Base-by-base conservation (phyloP, 2,888 invertebrate genomes). In the Branchellion lobata region DNA sequence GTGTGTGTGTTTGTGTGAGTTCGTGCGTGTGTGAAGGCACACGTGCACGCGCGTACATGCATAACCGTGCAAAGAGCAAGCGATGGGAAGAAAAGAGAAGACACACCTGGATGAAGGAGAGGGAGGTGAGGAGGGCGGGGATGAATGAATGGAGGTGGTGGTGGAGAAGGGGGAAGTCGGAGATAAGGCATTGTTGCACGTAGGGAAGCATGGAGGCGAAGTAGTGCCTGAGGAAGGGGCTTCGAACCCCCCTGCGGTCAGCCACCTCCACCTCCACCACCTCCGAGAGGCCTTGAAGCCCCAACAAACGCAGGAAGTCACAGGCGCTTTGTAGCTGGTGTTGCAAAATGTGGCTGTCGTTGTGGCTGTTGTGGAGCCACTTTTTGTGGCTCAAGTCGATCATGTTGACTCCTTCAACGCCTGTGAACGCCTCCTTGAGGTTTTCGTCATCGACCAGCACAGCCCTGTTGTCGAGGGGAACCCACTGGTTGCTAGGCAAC, bases 401-500 rank as follows among this genome's bases (percentile, higher is more conserved):
- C 3, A 24, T 3, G 61, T 24, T 24, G 61, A 57, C n/a, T 5
- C 21, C 24, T 57, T 18, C 21, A 31, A 74, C 69, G 18, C 47
- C 80, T 5, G 27, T 18, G 74, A 81, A 83, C 21, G 81, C 29
- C 24, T 75, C 34, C 57, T 82, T 82, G 47, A 80, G 65, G 40
- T 78, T 57, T 0, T 79, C 79, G 74, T 84, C 84, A 79, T 87
- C 86, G 14, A 84, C 83, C 73, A 86, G 83, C 83, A 87, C 82
- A n/a, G 86, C 86, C 5, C 82, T 79, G n/a, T 85, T 84, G 2
- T 81, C 82, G 21, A 85, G 79, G 24, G 83, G 82, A 21, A 85
- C 85, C 86, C 85, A 86, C 24, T 81, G 61, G 14, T 84, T 85
- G 5, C 85, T 84, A 24, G 85, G 85, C 27, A 86, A 82, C 24